These are phyloP conservation scores for Macrochelys suwanniensis DNA, from an alignment of 2,797 vertebrate species.

Conservation along the genomic window DNA sequence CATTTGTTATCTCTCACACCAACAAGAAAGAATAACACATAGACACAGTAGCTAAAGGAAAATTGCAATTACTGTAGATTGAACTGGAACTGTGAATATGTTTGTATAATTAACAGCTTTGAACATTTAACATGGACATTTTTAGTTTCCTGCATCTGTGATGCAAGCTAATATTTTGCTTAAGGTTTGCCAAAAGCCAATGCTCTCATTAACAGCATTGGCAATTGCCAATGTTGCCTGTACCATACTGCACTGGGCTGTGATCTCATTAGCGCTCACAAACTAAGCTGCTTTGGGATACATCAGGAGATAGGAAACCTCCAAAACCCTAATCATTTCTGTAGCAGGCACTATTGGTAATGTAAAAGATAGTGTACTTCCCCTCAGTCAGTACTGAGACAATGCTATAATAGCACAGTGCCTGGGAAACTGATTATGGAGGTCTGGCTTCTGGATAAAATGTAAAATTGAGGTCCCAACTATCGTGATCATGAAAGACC, in stretches of 20 bases:
- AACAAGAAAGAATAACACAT: slow-evolving; percentile 69
- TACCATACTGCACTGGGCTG: background rate
- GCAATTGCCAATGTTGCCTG: background rate
- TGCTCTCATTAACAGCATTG: slow-evolving; percentile 16
- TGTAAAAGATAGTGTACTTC: background rate
- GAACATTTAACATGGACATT: slow-evolving; percentile 41
- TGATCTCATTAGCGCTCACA: background rate
- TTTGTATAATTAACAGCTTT: slow-evolving; percentile 54
- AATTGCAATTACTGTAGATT: slow-evolving; percentile 66
- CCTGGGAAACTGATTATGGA: background rate
- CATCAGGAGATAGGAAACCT: background rate
- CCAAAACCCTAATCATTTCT: background rate
- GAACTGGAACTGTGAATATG: slow-evolving; percentile 52
- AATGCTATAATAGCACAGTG: background rate
- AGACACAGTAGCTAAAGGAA: slow-evolving; percentile 56
- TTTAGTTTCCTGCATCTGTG: slow-evolving; percentile 22
- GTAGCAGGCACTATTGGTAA: background rate
- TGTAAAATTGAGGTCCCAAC: background rate
- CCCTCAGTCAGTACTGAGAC: fast-evolving
- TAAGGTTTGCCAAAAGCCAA: slow-evolving; percentile 31
- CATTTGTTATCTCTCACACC: slow-evolving; percentile 72
- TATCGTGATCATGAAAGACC: background rate
- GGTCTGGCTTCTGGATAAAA: background rate
- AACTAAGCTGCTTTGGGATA: background rate
- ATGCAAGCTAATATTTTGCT: slow-evolving; percentile 26